These are phyloP conservation scores for Gandaritis pyraliata DNA, from an alignment of 2,888 invertebrate genomes.

Conservation along the genomic window DNA sequence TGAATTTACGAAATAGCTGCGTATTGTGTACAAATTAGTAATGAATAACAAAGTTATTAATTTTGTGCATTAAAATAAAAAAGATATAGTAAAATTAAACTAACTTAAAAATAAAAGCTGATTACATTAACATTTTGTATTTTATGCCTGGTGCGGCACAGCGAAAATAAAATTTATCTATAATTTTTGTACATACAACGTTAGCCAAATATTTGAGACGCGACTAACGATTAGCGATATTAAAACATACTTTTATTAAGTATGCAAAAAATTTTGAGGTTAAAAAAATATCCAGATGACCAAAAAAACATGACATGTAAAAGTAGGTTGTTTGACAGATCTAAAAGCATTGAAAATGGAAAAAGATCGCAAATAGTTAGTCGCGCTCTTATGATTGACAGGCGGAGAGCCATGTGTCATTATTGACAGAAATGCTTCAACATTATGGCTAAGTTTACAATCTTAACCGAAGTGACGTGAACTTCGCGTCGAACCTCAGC, in stretches of 20 bases:
- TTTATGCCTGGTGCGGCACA: conserved; percentile 54
- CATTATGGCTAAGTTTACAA: conserved; percentile 45
- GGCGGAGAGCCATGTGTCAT: conserved; percentile 35
- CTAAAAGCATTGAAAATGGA: neutral
- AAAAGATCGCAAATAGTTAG: neutral
- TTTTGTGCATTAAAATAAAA: conserved; percentile 76
- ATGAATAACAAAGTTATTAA: conserved; percentile 62
- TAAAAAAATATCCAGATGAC: no score
- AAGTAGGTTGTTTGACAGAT: no score
- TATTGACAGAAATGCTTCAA: conserved; percentile 39
- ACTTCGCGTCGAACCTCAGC: conserved; percentile 45
- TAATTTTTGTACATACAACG: conserved; percentile 38
- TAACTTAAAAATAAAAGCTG: conserved; percentile 76
- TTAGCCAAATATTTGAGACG: conserved; percentile 16
- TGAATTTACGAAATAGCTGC: conserved; percentile 30
- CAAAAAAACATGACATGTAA: no score
- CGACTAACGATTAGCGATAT: conserved; percentile 9
- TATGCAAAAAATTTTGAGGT: no score
- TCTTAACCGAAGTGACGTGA: conserved; percentile 46
- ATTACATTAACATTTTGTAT: conserved; percentile 63
- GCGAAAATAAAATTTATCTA: conserved; percentile 34
- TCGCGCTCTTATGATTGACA: conserved; percentile 23
- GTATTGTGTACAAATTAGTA: conserved; percentile 55
- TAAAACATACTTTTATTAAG: neutral
- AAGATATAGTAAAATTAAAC: conserved; percentile 66